Percentiles rank a stretch among this genome's conserved stretches.
Conservation (phyloP, 2,797 vertebrate genomes). For the Mareca penelope region DNA sequence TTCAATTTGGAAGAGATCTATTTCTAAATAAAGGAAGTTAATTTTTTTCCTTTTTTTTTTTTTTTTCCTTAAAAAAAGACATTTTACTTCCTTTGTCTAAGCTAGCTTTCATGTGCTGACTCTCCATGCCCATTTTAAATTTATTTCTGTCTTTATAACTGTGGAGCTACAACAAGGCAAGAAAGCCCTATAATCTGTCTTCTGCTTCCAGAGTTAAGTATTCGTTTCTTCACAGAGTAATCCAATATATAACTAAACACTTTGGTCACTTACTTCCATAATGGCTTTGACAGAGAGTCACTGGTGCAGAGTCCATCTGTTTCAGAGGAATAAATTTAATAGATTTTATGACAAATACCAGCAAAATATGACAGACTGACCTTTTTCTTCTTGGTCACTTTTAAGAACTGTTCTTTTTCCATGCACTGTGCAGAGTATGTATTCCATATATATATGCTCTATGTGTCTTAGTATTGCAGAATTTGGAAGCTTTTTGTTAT, state of each 20-base stretch:
- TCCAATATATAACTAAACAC: neutral
- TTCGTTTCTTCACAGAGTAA: neutral
- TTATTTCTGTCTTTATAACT: neutral
- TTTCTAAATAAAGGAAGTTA: neutral
- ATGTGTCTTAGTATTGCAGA: neutral
- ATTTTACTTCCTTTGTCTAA: neutral
- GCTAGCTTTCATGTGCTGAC: neutral
- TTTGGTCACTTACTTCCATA: neutral
- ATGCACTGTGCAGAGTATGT: neutral
- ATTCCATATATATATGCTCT: neutral
- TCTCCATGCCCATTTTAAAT: neutral
- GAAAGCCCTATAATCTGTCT: neutral
- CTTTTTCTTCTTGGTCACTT: constrained; percentile 28
- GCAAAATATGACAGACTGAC: constrained; percentile 26
- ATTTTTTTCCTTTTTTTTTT: neutral
- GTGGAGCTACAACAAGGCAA: neutral
- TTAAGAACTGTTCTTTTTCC: neutral
- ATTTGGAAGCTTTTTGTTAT: neutral
- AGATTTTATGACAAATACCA: constrained; percentile 9
- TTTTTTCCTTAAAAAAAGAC: neutral
- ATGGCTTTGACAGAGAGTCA: neutral
- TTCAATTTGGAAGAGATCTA: neutral
- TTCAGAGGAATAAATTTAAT: neutral
- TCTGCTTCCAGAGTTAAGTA: neutral
- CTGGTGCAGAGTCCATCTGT: neutral